phyloP scores from a whole-genome alignment of 2,888 invertebrate genomes.

The Eristalis arbustorum region DNA sequence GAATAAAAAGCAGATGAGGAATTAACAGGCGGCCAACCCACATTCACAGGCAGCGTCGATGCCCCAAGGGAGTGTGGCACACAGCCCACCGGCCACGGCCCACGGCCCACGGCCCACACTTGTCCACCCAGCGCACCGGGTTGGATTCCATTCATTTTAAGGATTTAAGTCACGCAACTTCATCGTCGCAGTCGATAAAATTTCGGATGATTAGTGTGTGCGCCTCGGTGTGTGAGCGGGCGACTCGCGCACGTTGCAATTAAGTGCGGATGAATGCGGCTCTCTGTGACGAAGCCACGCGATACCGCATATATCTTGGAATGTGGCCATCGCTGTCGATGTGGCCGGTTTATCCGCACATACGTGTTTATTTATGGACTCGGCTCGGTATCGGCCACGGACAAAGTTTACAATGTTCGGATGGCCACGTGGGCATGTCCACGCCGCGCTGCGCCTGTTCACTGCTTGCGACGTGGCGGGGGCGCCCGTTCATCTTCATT shows the following conservation, averaged over 20 bases:
- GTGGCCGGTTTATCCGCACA: background rate
- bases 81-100: no score
- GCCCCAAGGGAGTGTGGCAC: background rate
- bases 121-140: background rate
- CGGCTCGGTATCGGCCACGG: background rate
- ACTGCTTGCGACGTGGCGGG: background rate
- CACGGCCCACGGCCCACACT: no score
- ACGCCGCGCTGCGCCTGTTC: background rate
- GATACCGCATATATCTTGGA: slow-evolving; percentile 22
- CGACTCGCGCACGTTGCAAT: slow-evolving; percentile 32
- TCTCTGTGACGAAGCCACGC: background rate
- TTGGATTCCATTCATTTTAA: slow-evolving; percentile 24
- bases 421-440: slow-evolving; percentile 5
- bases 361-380: slow-evolving; percentile 4
- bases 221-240: background rate
- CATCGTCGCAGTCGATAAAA: slow-evolving; percentile 56
- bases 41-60: background rate
- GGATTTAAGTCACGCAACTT: slow-evolving; percentile 56
- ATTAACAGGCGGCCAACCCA: slow-evolving; percentile 21
- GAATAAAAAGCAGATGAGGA: slow-evolving; percentile 23
- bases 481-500: slow-evolving; percentile 18
- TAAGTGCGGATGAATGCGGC: slow-evolving; percentile 42
- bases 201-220: slow-evolving; percentile 35
- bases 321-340: background rate
- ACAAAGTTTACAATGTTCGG: slow-evolving; percentile 16